phyloP scores from a whole-genome alignment of 2,797 vertebrate genomes.

The Cetoscarus ocellatus region DNA sequence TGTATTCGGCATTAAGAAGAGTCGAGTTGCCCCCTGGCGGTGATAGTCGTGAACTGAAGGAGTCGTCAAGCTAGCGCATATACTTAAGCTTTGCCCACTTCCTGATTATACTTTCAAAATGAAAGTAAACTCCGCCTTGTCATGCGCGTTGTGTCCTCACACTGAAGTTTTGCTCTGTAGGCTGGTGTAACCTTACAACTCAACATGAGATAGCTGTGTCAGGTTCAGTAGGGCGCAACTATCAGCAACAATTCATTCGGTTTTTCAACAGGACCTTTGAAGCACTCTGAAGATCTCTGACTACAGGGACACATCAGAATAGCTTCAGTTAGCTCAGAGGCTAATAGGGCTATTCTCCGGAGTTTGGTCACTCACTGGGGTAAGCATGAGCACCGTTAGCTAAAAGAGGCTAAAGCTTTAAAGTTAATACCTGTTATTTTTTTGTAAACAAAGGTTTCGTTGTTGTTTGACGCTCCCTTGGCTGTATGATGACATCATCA shows the following conservation, averaged over 20 bases:
- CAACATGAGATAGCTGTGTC: not conserved
- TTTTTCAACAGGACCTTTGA: not conserved
- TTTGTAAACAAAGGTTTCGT: not conserved
- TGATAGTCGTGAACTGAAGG: not conserved
- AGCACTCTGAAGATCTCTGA: not conserved
- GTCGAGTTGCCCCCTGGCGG: too few species aligned
- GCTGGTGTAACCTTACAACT: not conserved
- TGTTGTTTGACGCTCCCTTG: not conserved
- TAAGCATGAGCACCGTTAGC: constrained; percentile 27
- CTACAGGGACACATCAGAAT: not conserved
- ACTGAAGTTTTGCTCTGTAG: constrained; percentile 4
- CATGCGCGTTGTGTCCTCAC: not conserved
- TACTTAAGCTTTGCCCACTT: too few species aligned
- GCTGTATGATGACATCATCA: not conserved
- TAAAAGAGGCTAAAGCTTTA: constrained; percentile 14
- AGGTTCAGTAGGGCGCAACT: not conserved
- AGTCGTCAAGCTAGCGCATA: rapidly evolving
- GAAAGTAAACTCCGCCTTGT: not conserved
- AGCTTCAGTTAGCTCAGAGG: constrained; percentile 1
- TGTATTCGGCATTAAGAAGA: too few species aligned
- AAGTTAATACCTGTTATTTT: not conserved
- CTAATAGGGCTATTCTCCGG: not conserved
- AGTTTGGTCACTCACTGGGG: constrained; percentile 17
- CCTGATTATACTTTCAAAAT: constrained; percentile 18
- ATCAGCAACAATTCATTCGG: not conserved